Conservation (phyloP, 2,113 vertebrate genomes). For the Tachysurus fulvidraco region DNA sequence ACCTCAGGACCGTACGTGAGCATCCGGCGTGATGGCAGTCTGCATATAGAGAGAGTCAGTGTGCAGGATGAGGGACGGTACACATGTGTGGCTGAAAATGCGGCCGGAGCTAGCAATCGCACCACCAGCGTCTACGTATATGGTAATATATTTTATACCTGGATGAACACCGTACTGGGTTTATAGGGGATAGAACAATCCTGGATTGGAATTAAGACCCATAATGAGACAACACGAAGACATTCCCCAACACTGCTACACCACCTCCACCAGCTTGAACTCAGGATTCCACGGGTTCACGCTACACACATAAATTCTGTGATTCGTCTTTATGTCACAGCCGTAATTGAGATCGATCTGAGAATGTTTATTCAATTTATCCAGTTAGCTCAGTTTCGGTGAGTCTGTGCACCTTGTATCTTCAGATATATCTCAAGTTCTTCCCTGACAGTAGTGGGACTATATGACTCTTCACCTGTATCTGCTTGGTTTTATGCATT, state of each 20-base stretch:
- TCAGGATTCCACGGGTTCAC: not conserved
- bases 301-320: not conserved
- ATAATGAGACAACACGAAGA: not conserved
- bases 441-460: no score
- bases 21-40: constrained; percentile 86
- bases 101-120: constrained; percentile 82
- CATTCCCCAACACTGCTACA: not conserved
- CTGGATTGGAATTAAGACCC: not conserved
- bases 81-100: constrained; percentile 86
- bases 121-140: constrained; percentile 82
- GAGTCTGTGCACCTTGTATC: not conserved
- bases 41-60: constrained; percentile 87
- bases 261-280: not conserved
- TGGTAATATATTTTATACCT: constrained; percentile 68
- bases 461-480: not conserved
- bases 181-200: not conserved
- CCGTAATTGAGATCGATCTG: not conserved
- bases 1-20: constrained; percentile 82
- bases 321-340: not conserved
- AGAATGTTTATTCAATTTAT: not conserved
- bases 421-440: not conserved
- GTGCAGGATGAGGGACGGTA: constrained; percentile 86
- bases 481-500: not conserved
- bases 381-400: not conserved
- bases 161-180: not conserved